These are phyloP conservation scores for Tribolium freemani DNA, from an alignment of 2,888 invertebrate genomes.

Conservation along the genomic window DNA sequence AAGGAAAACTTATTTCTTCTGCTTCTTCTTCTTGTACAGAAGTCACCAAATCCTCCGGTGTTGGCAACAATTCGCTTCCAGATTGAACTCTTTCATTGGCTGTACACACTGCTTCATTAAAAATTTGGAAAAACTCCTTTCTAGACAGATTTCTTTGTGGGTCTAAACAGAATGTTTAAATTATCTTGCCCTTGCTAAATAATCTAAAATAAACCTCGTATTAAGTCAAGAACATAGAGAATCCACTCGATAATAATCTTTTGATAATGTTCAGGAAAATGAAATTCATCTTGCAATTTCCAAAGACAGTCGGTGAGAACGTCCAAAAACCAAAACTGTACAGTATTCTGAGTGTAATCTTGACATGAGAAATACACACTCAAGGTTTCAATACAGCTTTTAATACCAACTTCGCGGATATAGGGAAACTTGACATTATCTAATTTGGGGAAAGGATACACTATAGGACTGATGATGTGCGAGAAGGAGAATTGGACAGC, in stretches of 20 bases:
- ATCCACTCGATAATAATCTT: slow-evolving; percentile 64
- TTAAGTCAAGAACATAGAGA: slow-evolving; percentile 61
- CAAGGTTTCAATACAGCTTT: slow-evolving; percentile 57
- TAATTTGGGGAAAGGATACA: slow-evolving; percentile 52
- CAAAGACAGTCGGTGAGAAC: slow-evolving; percentile 65
- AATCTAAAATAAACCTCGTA: slow-evolving; percentile 56
- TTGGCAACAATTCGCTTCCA: slow-evolving; percentile 55
- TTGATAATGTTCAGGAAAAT: slow-evolving; percentile 60
- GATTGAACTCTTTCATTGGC: slow-evolving; percentile 61
- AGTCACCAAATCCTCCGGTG: slow-evolving; percentile 57
- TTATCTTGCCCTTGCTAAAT: background rate
- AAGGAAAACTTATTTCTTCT: slow-evolving; percentile 20
- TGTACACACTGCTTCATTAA: slow-evolving; percentile 61
- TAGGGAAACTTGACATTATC: slow-evolving; percentile 56
- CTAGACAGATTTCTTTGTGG: slow-evolving; percentile 56
- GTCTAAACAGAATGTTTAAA: slow-evolving; percentile 49
- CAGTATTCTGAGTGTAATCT: slow-evolving; percentile 58
- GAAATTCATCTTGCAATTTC: slow-evolving; percentile 65
- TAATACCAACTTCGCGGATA: slow-evolving; percentile 61
- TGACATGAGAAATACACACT: slow-evolving; percentile 58
- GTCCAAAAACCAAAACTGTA: slow-evolving; percentile 67
- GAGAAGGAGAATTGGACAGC: slow-evolving; percentile 49
- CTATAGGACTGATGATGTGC: slow-evolving; percentile 45
- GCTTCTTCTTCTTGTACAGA: slow-evolving; percentile 36
- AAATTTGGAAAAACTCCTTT: slow-evolving; percentile 59